Evolutionary conservation across 1,140 invertebrate species (phyloP).

Genomic region (Vanessa atalanta): DNA sequence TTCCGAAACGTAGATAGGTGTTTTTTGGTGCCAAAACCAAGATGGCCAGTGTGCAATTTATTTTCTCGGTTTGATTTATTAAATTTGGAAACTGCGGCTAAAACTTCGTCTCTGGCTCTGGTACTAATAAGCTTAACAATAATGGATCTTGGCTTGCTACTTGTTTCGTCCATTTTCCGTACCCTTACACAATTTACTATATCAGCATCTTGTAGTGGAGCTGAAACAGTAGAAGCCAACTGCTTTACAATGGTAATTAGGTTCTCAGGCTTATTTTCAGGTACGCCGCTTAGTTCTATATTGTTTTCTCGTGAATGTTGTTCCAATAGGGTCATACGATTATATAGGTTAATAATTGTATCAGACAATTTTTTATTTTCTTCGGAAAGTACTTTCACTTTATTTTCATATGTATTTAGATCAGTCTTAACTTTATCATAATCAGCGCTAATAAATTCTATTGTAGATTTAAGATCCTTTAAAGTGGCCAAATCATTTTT

Average conservation of each 20-base stretch:
- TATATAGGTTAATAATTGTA: not conserved
- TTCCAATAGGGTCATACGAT: not conserved
- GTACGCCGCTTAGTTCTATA: not conserved
- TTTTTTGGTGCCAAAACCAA: not conserved
- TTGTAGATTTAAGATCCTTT: no score
- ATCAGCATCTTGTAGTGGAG: not conserved
- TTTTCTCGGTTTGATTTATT: not conserved
- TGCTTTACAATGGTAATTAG: not conserved
- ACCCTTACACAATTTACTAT: not conserved
- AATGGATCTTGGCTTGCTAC: not conserved
- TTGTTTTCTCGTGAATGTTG: not conserved
- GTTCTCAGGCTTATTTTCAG: not conserved
- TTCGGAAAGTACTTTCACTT: no score
- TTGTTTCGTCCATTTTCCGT: no score
- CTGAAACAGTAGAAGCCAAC: not conserved
- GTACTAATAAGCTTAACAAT: not conserved
- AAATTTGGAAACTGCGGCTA: not conserved
- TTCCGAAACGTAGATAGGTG: not conserved
- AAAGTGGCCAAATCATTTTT: no score
- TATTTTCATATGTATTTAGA: no score
- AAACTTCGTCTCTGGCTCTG: no score
- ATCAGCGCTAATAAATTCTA: no score
- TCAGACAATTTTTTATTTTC: not conserved
- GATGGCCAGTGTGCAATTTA: constrained; percentile 1
- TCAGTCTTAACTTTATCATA: no score